A percentile compares a stretch with the other conserved stretches of the same genome.
These are phyloP conservation scores for Lasioglossum pauxillum DNA, from an alignment of 2,888 invertebrate species.

Conservation along the genomic window DNA sequence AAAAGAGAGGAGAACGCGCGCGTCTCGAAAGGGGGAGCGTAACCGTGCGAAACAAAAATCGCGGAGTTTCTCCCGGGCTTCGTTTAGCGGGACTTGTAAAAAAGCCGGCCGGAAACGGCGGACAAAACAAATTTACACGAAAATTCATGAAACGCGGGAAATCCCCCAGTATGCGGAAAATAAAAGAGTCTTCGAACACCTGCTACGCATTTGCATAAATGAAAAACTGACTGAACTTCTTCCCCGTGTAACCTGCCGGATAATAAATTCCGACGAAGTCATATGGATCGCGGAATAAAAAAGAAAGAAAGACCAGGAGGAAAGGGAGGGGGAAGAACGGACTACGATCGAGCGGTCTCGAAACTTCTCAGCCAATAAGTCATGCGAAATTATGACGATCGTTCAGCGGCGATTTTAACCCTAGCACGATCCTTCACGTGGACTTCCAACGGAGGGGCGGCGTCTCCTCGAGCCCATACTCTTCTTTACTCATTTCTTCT, in stretches of 20 bases:
- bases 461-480: too few species aligned
- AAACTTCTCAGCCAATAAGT: conserved; percentile 24
- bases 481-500: too few species aligned
- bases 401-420: not conserved
- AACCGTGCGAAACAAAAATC: conserved; percentile 27
- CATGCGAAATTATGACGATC: conserved; percentile 11
- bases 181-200: conserved; percentile 60
- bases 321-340: not conserved
- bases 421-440: too few species aligned
- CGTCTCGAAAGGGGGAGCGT: conserved; percentile 4
- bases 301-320: not conserved
- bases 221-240: conserved; percentile 50
- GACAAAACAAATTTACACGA: conserved; percentile 48
- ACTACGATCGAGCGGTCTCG: conserved; percentile 11
- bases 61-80: not conserved
- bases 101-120: conserved; percentile 24
- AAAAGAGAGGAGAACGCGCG: not conserved
- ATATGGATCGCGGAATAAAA: conserved; percentile 12
- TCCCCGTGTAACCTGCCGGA: conserved; percentile 33
- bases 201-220: conserved; percentile 58
- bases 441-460: too few species aligned
- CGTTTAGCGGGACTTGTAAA: conserved; percentile 42
- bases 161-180: conserved; percentile 46
- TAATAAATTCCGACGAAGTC: conserved; percentile 51
- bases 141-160: conserved; percentile 53